These are phyloP conservation scores for Elymnias hypermnestra DNA, from an alignment of 1,140 invertebrate species.

Conservation along the genomic window DNA sequence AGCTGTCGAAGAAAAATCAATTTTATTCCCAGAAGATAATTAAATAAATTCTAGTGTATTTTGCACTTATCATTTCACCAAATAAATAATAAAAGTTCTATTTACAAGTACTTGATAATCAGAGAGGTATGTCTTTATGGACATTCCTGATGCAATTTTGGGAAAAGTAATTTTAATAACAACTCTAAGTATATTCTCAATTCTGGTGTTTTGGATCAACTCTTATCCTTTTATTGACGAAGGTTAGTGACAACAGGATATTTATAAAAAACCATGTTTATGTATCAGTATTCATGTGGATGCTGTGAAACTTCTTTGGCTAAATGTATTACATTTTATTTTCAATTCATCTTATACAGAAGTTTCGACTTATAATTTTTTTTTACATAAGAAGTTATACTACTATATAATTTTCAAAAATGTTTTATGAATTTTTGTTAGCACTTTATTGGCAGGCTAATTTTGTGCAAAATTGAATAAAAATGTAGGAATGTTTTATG, in stretches of 20 bases:
- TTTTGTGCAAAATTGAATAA: too few relatives aligned
- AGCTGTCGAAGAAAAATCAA: conserved; percentile 62
- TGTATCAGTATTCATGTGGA: too few relatives aligned
- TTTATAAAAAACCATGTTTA: too few relatives aligned
- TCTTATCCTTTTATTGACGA: conserved; percentile 81
- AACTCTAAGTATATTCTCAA: conserved; percentile 75
- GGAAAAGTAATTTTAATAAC: conserved; percentile 78
- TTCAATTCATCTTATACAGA: too few relatives aligned
- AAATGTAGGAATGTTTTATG: too few relatives aligned
- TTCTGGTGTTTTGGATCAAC: conserved; percentile 83
- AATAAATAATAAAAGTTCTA: neutral
- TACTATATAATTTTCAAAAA: too few relatives aligned
- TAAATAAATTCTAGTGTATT: conserved; percentile 68
- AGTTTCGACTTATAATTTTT: too few relatives aligned
- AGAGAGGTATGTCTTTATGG: conserved; percentile 41
- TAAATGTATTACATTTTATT: too few relatives aligned
- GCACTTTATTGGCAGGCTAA: too few relatives aligned
- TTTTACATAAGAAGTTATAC: too few relatives aligned
- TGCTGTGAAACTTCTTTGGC: too few relatives aligned
- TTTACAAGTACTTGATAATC: neutral
- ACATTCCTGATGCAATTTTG: conserved; percentile 51
- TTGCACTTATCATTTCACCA: conserved; percentile 8
- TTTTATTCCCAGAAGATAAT: conserved; percentile 75
- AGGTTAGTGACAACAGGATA: conserved; percentile 47
- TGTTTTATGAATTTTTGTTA: too few relatives aligned